Evolutionary conservation across 2,797 vertebrate genomes (phyloP), one percentile per base, ranked within the genome.

Genomic region (Clarias fuscus): DNA sequence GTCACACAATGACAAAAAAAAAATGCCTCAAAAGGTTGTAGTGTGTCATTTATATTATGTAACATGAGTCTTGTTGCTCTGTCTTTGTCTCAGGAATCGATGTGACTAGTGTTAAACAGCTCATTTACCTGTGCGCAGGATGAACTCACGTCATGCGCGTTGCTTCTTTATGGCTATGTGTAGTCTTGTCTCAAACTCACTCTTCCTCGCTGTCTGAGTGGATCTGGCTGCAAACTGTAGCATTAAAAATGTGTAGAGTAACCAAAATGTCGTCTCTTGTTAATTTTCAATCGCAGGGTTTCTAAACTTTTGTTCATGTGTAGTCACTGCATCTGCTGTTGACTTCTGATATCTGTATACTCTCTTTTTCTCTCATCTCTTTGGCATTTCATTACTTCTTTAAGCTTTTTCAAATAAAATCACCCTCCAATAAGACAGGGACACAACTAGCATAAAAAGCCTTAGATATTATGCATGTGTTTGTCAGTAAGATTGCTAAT

Each of bases 401-500:
- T 77, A 58, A 77, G 75, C 53, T 80, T 80, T 77, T 37, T 68
- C n/a, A 17, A 33, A 40, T 79, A 79, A 33, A 82, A 78, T 70
- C 75, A 62, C 70, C 40, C 64, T n/a, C 64, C 77, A 48, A 64
- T 37, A 85, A 82, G 84, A 78, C 1, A 53, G 81, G 76, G 84
- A 83, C 62, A 83, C 64, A 75, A 33, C 86, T 85, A 75, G 82
- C 79, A 73, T 56, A 61, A 81, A 48, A 88, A 87, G 61, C 76
- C 58, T 62, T 82, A 73, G 22, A 68, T 22, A 20, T 73, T 84
- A 56, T 40, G 15, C 58, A 5, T 86, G 83, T 91, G 59, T 92
- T 53, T 89, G 76, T 87, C 59, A 72, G 83, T 75, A 65, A 82
- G 82, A 77, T 27, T 78, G 73, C 80, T 88, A 85, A 85, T 90